Conservation (phyloP, 1,140 invertebrate species). For the Lutraria rhynchaena region DNA sequence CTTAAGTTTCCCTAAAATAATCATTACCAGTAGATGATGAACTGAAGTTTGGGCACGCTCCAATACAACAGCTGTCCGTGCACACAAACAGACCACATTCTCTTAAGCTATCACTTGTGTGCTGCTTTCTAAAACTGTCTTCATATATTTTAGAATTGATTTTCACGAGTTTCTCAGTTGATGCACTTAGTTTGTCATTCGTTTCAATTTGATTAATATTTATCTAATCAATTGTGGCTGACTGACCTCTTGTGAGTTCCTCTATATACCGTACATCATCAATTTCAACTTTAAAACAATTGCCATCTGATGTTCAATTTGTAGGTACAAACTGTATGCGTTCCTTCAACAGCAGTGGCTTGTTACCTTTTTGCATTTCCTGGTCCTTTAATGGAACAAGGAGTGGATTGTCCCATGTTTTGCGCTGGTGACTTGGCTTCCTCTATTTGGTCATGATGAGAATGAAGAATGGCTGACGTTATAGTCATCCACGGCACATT, state of each 20-base stretch:
- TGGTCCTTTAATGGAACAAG: conserved; percentile 2
- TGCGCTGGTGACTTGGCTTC: background rate
- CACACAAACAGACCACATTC: no score
- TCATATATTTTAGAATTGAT: no score
- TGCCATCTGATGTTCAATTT: background rate
- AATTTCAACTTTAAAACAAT: background rate
- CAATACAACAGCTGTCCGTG: no score
- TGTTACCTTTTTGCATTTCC: background rate
- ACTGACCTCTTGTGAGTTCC: conserved; percentile 18
- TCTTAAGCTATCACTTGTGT: no score
- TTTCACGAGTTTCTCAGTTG: no score
- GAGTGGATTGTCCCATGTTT: background rate
- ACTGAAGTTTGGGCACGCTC: no score
- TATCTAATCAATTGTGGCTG: background rate
- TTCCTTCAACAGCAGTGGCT: conserved; percentile 2
- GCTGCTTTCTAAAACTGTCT: no score
- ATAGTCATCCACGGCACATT: conserved; percentile 33
- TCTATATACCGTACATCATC: background rate
- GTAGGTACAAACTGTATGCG: background rate
- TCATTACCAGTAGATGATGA: no score
- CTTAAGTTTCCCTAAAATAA: no score
- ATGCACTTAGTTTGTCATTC: no score
- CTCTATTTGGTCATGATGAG: no score
- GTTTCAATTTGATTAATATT: no score
- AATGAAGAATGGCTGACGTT: background rate